Evolutionary conservation across 2,797 vertebrate genomes (phyloP).

Genomic region (Strix occidentalis): DNA sequence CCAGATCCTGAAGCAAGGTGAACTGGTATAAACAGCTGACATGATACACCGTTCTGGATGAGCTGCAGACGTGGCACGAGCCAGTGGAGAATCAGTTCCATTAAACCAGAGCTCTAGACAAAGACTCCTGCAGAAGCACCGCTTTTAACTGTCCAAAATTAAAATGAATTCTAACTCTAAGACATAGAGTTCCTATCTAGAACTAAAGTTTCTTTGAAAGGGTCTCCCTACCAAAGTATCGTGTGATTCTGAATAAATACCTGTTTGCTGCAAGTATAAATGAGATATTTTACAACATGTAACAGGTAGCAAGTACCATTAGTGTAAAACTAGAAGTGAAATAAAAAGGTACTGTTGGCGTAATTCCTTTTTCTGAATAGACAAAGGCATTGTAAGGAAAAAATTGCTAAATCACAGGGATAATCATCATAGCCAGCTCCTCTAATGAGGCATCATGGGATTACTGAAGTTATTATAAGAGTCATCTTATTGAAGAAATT

Average conservation of each 20-base stretch:
- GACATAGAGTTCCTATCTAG: fast-evolving
- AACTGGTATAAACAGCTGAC: neutral
- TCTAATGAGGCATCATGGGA: slow-evolving; percentile 79
- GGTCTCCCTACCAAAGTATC: neutral
- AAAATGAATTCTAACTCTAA: neutral
- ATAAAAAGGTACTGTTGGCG: slow-evolving; percentile 22
- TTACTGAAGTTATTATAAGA: slow-evolving; percentile 71
- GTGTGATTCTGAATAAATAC: neutral
- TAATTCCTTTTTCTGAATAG: slow-evolving; percentile 46
- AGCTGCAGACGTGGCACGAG: neutral
- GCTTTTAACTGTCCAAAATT: neutral
- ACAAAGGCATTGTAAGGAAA: slow-evolving; percentile 63
- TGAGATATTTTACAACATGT: neutral
- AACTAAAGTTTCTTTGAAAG: neutral
- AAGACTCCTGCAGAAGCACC: neutral
- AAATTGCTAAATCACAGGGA: slow-evolving; percentile 68
- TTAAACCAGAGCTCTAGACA: neutral
- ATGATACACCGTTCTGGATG: neutral
- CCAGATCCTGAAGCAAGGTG: neutral
- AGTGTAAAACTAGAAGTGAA: slow-evolving; percentile 29
- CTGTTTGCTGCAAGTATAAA: slow-evolving; percentile 3
- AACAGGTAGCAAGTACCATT: slow-evolving; percentile 35
- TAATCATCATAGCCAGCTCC: slow-evolving; percentile 68
- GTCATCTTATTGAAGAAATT: slow-evolving; percentile 64
- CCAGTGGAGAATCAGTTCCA: neutral